Conservation (phyloP, 1,140 invertebrate genomes). For the Cataglyphis hispanica region DNA sequence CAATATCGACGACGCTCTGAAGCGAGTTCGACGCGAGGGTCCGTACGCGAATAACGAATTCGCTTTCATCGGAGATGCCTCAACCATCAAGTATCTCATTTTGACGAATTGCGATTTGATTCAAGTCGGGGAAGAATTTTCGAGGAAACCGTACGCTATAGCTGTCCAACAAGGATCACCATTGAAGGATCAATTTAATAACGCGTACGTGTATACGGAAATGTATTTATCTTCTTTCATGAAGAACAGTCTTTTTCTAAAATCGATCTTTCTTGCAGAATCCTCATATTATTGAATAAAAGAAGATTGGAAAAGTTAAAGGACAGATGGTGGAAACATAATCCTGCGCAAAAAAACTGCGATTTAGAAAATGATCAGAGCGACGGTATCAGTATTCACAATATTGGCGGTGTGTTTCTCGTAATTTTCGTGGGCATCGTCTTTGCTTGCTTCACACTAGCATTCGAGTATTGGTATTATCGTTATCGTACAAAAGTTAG, state of each 20-base stretch:
- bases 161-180: constrained; percentile 98
- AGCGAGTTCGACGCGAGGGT: constrained; percentile 89
- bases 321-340: constrained; percentile 98
- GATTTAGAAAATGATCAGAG: constrained; percentile 96
- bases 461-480: constrained; percentile 98
- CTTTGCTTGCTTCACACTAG: constrained; percentile 96
- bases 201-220: constrained; percentile 90
- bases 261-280: constrained; percentile 80
- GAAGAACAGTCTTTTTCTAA: not conserved
- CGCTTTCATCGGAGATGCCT: constrained; percentile 97
- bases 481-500: constrained; percentile 87
- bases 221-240: not conserved
- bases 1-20: constrained; percentile 92
- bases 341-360: constrained; percentile 92
- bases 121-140: constrained; percentile 98
- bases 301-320: constrained; percentile 96
- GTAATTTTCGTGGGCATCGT: constrained; percentile 98
- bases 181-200: constrained; percentile 96
- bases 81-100: constrained; percentile 94
- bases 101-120: constrained; percentile 96
- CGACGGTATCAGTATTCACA: constrained; percentile 98
- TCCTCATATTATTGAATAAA: constrained; percentile 96
- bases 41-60: constrained; percentile 93
- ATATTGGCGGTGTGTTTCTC: constrained; percentile 99
- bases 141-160: constrained; percentile 97